Conservation (phyloP, 2,113 vertebrate genomes). For the Grantiella picta region DNA sequence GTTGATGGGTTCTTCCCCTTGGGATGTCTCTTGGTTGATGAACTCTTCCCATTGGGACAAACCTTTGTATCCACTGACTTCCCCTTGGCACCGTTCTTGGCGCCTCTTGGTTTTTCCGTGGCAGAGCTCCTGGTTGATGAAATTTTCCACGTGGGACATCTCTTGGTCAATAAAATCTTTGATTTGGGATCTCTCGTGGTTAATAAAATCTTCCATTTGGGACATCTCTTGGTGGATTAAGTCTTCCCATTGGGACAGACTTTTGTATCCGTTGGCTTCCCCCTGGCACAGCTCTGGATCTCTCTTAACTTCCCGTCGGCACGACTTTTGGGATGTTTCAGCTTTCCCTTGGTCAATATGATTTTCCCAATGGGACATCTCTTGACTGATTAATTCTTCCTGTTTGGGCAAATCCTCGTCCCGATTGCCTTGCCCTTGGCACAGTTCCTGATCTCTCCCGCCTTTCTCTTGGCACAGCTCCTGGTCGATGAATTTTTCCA, state of each 20-base stretch:
- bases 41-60: background rate
- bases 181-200: background rate
- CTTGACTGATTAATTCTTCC: background rate
- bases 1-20: background rate
- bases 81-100: background rate
- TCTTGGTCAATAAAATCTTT: background rate
- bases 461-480: background rate
- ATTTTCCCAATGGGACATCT: background rate
- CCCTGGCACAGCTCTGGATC: background rate
- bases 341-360: background rate
- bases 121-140: accelerated
- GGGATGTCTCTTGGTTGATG: background rate
- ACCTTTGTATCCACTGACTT: accelerated
- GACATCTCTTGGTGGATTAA: background rate
- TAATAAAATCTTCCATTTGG: background rate
- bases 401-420: accelerated
- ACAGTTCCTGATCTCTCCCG: background rate
- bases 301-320: accelerated
- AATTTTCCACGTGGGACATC: background rate
- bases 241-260: background rate
- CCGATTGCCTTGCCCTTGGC: background rate
- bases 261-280: accelerated
- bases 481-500: accelerated
- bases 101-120: background rate
- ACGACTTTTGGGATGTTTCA: background rate